These are phyloP conservation scores for Minunthozetes semirufus DNA, from an alignment of 2,888 invertebrate species.

Conservation along the genomic window DNA sequence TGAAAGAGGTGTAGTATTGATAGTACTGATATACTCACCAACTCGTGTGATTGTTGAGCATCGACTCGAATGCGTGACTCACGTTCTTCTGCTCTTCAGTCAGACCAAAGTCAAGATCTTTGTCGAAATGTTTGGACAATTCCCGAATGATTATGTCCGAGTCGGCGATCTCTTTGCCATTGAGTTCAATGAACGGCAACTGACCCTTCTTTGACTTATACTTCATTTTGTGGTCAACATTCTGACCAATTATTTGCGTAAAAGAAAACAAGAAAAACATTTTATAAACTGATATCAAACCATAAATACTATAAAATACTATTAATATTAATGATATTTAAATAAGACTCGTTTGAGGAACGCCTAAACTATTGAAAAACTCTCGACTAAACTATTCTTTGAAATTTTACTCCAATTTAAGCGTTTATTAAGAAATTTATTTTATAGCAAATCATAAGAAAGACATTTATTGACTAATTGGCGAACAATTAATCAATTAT, in stretches of 20 bases:
- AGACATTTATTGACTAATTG: too few relatives aligned
- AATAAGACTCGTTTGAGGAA: too few relatives aligned
- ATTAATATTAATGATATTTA: too few relatives aligned
- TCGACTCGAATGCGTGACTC: constrained; percentile 83
- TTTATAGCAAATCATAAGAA: not conserved
- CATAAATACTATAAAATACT: not conserved
- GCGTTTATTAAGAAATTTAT: too few relatives aligned
- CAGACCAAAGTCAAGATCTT: constrained; percentile 73
- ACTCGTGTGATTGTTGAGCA: constrained; percentile 87
- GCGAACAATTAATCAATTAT: not conserved
- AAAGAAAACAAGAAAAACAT: not conserved
- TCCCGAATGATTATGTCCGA: constrained; percentile 83
- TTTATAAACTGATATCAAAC: not conserved
- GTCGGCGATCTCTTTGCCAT: constrained; percentile 89
- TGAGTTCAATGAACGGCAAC: constrained; percentile 86
- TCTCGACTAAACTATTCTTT: too few relatives aligned
- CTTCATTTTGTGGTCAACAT: constrained; percentile 88
- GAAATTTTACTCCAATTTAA: too few relatives aligned
- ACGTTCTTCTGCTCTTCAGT: constrained; percentile 77
- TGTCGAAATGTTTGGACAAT: constrained; percentile 70
- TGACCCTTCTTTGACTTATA: constrained; percentile 90
- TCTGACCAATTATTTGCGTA: constrained; percentile 54
- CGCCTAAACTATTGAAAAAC: too few relatives aligned
- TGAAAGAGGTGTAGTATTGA: not conserved
- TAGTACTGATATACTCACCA: constrained; percentile 59